Evolutionary conservation across 1,140 invertebrate genomes (phyloP), one percentile per base, ranked within the genome.

Genomic region (Drosophila bifasciata): DNA sequence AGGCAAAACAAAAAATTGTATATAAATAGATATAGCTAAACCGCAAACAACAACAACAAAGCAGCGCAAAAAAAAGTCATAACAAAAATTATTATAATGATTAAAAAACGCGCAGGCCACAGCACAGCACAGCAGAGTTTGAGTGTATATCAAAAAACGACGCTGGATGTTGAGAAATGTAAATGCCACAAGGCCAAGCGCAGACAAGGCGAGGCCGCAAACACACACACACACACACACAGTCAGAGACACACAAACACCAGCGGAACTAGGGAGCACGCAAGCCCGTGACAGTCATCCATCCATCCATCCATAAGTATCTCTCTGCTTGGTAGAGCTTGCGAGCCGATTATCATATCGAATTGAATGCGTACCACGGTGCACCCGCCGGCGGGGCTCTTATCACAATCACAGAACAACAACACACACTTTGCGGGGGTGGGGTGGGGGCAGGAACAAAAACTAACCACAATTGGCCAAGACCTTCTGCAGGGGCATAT

Each of bases 401-500:
- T 48, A 15, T 61, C 23, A 16, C 23, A 17, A 45, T 36, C 50
- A 17, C 23, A 19, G 4, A 23, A 9, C 21, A 28, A 23, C 16
- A 32, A 52, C 15, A 49, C 17, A 52, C 41, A 43, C 25, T 17
- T 51, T 21, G 0, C 11, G 7, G 3, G 11, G 11, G 11, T 13
- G 8, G 1, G 11, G 32, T 9, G 4, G 8, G 1, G 11, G 32
- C 3, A 11, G 32, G 28, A 23, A 44, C 39, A 64, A 21, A 15
- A 61, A 90, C 93, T 92, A 76, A 94, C 93, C 93, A 91, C 93
- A 94, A 92, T 93, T 93, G 86, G 92, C 90, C 53, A 94, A 83
- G 69, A 94, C 93, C 78, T 93, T 92, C 76, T 93, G 93, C 55
- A 94, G 84, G 19, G 86, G 80, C 69, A 93, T 92, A 67, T 93